phyloP scores from a whole-genome alignment of 2,113 vertebrate species.

The Syngnathoides biaculeatus region DNA sequence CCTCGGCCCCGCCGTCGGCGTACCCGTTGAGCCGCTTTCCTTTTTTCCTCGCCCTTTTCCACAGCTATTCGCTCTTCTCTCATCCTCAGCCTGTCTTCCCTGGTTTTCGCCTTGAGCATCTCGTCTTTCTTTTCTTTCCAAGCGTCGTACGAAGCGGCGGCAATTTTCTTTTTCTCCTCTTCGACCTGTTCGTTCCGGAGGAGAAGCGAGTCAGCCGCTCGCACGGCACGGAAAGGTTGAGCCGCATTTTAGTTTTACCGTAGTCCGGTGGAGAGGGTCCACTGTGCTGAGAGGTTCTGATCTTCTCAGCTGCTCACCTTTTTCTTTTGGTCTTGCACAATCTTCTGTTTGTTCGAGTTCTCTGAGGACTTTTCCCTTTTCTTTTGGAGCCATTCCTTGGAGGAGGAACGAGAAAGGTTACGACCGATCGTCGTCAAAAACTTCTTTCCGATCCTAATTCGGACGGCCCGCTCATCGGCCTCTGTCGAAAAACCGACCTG shows the following conservation, averaged over 20 bases:
- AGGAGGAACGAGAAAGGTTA: slow-evolving; percentile 1
- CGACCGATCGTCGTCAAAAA: background rate
- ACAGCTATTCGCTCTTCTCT: slow-evolving; percentile 67
- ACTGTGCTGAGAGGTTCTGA: background rate
- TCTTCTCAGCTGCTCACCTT: slow-evolving; percentile 66
- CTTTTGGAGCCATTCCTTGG: slow-evolving; percentile 88
- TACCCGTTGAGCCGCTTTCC: slow-evolving; percentile 78
- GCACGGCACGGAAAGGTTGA: background rate
- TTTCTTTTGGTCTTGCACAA: slow-evolving; percentile 75
- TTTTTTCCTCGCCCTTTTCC: slow-evolving; percentile 75
- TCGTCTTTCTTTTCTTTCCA: slow-evolving; percentile 87
- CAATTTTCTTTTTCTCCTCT: slow-evolving; percentile 78
- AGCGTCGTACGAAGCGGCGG: slow-evolving; percentile 81
- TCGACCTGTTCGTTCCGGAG: slow-evolving; percentile 54
- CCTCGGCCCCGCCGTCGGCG: too few relatives aligned
- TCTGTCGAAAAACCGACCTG: slow-evolving; percentile 74
- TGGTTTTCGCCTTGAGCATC: slow-evolving; percentile 71
- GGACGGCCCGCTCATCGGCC: background rate
- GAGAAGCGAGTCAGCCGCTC: background rate
- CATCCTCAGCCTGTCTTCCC: slow-evolving; percentile 70
- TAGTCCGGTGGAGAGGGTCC: slow-evolving; percentile 1
- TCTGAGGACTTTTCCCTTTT: slow-evolving; percentile 78
- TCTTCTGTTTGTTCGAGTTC: slow-evolving; percentile 77
- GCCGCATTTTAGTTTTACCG: background rate
- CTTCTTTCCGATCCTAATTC: background rate